A percentile compares a stretch with the other conserved stretches of the same genome.
These are phyloP conservation scores for Melanotaenia boesemani DNA, from an alignment of 2,797 vertebrate genomes.

Conservation along the genomic window DNA sequence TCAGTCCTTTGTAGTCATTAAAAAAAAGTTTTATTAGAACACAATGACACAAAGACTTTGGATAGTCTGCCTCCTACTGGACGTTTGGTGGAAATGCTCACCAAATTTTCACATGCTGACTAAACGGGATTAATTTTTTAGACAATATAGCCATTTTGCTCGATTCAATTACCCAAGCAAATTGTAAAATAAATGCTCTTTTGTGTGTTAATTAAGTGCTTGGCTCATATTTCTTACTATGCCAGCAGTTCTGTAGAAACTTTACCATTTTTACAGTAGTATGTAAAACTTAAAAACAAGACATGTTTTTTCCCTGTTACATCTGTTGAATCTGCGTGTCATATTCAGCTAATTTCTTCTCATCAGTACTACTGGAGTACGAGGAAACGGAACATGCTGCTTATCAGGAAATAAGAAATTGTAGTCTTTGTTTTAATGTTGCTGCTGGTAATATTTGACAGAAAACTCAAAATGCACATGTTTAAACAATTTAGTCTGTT, in stretches of 20 bases:
- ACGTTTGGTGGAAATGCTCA: conserved; percentile 40
- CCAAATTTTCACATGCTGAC: not conserved
- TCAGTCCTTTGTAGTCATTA: not conserved
- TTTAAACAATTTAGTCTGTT: not conserved
- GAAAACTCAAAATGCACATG: not conserved
- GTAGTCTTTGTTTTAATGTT: not conserved
- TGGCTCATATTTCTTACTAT: not conserved
- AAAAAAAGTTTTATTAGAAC: not conserved
- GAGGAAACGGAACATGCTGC: too few species aligned
- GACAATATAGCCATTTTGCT: not conserved
- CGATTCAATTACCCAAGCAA: too few species aligned
- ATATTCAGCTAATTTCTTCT: not conserved
- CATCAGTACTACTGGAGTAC: not conserved
- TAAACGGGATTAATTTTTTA: too few species aligned
- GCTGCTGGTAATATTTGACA: not conserved
- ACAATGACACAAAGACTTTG: conserved; percentile 16
- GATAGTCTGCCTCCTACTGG: conserved; percentile 72
- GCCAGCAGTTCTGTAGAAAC: not conserved
- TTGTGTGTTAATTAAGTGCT: too few species aligned
- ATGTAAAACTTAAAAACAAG: not conserved
- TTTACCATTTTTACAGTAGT: not conserved
- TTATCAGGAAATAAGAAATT: too few species aligned
- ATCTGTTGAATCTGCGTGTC: not conserved
- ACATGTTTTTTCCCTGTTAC: not conserved
- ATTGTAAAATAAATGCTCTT: too few species aligned